Evolutionary conservation across 1,140 invertebrate genomes (phyloP).

Genomic region (Scaptomyza pallida): DNA sequence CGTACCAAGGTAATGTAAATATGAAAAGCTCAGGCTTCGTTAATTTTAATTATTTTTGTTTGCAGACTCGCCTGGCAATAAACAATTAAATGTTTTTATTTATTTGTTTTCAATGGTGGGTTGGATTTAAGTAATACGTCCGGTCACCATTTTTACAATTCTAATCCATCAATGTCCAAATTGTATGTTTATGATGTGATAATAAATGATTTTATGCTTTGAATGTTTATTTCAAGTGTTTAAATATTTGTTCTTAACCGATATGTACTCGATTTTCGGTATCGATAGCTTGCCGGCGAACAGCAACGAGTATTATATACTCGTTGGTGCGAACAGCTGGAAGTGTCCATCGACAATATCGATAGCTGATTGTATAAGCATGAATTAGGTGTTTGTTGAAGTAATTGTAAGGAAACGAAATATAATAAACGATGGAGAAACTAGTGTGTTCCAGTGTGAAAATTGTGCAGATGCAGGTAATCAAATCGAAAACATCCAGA

Average conservation of each 20-base stretch:
- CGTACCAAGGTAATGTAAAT: slow-evolving; percentile 1
- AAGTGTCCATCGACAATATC: neutral
- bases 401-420: neutral
- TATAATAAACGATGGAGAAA: slow-evolving; percentile 30
- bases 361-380: slow-evolving; percentile 48
- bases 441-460: slow-evolving; percentile 32
- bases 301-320: no score
- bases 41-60: neutral
- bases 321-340: slow-evolving; percentile 28
- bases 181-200: slow-evolving; percentile 24
- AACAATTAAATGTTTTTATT: slow-evolving; percentile 13
- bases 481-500: neutral
- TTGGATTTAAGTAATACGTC: slow-evolving; percentile 25
- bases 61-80: slow-evolving; percentile 12
- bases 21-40: neutral
- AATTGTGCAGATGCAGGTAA: slow-evolving; percentile 37
- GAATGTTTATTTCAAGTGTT: neutral
- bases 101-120: slow-evolving; percentile 5
- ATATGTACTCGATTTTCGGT: slow-evolving; percentile 22
- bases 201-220: neutral
- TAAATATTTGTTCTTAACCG: slow-evolving; percentile 1
- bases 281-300: slow-evolving; percentile 14
- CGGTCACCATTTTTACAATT: neutral
- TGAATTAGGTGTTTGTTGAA: neutral
- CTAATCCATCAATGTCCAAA: slow-evolving; percentile 20